Conservation (phyloP, 2,888 invertebrate species). For the Aelia acuminata region DNA sequence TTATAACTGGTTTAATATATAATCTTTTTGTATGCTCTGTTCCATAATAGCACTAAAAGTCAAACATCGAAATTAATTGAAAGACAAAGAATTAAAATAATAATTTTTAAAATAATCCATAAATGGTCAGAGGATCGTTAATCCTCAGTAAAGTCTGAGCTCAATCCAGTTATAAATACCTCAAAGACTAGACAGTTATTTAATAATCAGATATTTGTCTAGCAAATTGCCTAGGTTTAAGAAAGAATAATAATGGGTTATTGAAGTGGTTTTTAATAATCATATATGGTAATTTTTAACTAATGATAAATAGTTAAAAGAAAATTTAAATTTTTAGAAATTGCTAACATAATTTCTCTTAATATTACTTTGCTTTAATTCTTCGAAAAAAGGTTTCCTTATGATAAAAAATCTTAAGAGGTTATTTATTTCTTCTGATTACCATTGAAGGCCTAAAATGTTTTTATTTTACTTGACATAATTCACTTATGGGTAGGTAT, state of each 20-base stretch:
- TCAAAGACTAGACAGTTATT: constrained; percentile 45
- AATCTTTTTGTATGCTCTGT: constrained; percentile 5
- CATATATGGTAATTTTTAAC: neutral
- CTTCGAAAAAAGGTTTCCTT: no score
- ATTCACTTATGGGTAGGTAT: neutral
- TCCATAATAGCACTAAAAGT: neutral
- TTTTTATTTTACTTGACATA: neutral
- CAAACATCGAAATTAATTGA: constrained; percentile 39
- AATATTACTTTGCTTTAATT: no score
- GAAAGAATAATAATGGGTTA: neutral
- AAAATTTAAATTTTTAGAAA: no score
- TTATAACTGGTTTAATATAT: constrained; percentile 12
- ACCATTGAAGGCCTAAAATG: neutral
- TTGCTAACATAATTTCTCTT: no score
- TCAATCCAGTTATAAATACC: constrained; percentile 58
- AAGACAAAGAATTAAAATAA: neutral
- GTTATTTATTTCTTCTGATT: neutral
- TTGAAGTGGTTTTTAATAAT: constrained; percentile 3
- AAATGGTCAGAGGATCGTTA: constrained; percentile 22
- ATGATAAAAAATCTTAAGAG: no score
- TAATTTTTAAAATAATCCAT: constrained; percentile 8
- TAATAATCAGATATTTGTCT: constrained; percentile 30
- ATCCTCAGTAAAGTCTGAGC: constrained; percentile 55
- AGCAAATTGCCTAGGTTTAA: constrained; percentile 21
- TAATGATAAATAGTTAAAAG: neutral